Base-by-base conservation (phyloP, 2,797 vertebrate genomes). In the Myotis planiceps region DNA sequence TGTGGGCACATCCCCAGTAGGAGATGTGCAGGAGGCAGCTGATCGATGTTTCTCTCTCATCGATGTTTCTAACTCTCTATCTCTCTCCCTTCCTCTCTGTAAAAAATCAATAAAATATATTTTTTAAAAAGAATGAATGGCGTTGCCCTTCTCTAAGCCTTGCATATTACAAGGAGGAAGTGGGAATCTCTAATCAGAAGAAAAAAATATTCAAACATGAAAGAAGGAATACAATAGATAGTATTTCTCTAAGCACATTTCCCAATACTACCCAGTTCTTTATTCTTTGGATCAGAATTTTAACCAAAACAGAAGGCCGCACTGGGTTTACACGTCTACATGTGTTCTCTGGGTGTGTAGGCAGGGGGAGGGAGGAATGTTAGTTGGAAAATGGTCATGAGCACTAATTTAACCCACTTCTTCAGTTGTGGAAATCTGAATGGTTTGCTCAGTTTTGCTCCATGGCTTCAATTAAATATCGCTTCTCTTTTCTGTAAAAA, bases 401-500 rank as follows among this genome's bases (percentile, higher is more conserved):
- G 14, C 12, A 94, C 81, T 88, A 86, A 65, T 83, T 88, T 82
- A 91, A 74, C 9, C 12, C 29, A 82, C 19, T 82, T 79, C 16
- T 85, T 87, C 45, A 79, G 49, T 65, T 79, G 65, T 58, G 96
- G 55, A 69, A 45, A 83, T 53, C 80, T 78, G 45, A 95, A 83
- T 63, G 45, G 80, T 65, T 45, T 72, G 76, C 25, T 71, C n/a
- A n/a, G 15, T 75, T 90, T 86, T 71, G 8, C 58, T 92, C 9
- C 58, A 75, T 14, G 45, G 27, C 14, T 82, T 90, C 37, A 74
- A 37, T 83, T 79, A 92, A 94, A 87, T 65, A 14, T 8, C 79
- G 32, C 14, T 32, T 86, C 21, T 10, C 9, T 53, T 74, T 87
- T 69, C 60, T 94, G 55, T 63, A 19, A 95, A 94, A 95, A 84